Evolutionary conservation across 2,888 invertebrate genomes (phyloP).

Genomic region (Netelia melanura): DNA sequence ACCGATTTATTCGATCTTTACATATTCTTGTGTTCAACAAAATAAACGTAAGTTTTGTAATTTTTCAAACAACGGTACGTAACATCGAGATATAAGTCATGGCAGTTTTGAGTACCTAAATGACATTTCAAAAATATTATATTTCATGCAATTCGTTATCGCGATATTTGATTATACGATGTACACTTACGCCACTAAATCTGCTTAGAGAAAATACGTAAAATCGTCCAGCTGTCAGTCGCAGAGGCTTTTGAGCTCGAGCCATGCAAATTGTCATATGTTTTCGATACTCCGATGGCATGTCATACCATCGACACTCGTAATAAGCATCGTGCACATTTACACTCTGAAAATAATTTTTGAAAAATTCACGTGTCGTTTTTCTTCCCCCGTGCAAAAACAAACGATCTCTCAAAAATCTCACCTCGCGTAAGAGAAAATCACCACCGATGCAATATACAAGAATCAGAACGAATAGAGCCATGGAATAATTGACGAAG

Average conservation of each 20-base stretch:
- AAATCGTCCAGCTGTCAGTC: conserved; percentile 86
- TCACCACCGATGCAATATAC: conserved; percentile 73
- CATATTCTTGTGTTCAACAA: background rate
- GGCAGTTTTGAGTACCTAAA: conserved; percentile 68
- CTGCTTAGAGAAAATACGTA: conserved; percentile 86
- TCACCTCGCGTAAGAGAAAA: conserved; percentile 71
- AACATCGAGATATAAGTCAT: conserved; percentile 65
- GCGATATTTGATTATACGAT: background rate
- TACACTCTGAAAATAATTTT: conserved; percentile 80
- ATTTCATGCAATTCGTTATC: conserved; percentile 73
- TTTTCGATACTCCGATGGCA: conserved; percentile 84
- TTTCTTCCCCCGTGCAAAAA: background rate
- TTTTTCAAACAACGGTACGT: conserved; percentile 52
- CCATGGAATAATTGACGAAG: conserved; percentile 48
- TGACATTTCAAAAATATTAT: background rate
- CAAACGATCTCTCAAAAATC: background rate
- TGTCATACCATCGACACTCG: conserved; percentile 86
- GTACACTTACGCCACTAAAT: conserved; percentile 85
- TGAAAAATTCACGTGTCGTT: background rate
- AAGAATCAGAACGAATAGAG: conserved; percentile 66
- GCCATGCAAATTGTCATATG: conserved; percentile 84
- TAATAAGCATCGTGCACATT: conserved; percentile 86
- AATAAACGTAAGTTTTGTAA: background rate
- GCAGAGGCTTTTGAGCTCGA: conserved; percentile 85
- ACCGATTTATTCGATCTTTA: background rate